Conservation (phyloP, 2,113 vertebrate genomes). For the Galemys pyrenaicus region DNA sequence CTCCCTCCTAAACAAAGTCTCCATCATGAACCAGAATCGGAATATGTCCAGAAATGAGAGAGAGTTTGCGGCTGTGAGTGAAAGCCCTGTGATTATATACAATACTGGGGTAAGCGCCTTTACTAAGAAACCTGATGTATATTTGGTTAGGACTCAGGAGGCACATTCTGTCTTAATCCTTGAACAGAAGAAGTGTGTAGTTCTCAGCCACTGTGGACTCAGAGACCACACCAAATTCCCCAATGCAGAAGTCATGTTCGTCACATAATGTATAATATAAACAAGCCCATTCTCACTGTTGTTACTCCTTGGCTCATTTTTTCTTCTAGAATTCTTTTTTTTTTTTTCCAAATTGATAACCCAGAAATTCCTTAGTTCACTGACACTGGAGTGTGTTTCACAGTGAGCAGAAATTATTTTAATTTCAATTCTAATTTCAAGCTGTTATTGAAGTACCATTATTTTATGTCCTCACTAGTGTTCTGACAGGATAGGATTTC, state of each 20-base stretch:
- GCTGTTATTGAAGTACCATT: too few species aligned
- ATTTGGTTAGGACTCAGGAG: neutral
- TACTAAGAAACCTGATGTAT: neutral
- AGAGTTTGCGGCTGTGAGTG: conserved; percentile 85
- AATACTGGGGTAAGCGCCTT: conserved; percentile 91
- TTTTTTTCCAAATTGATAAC: neutral
- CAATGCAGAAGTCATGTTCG: neutral
- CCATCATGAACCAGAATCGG: neutral
- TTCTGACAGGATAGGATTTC: too few species aligned
- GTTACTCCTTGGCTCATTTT: neutral
- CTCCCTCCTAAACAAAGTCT: conserved; percentile 89
- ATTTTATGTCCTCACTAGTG: too few species aligned
- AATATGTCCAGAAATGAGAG: neutral
- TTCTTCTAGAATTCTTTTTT: neutral
- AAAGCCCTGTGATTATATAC: conserved; percentile 91
- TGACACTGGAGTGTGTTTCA: neutral
- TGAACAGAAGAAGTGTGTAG: neutral
- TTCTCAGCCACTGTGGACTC: neutral
- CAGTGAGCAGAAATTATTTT: neutral
- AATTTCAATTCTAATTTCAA: too few species aligned
- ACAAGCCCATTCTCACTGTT: neutral
- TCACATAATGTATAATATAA: neutral
- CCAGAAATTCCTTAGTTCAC: neutral
- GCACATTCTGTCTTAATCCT: neutral
- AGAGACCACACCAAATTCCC: neutral